Evolutionary conservation across 1,140 invertebrate species (phyloP).

Genomic region (Pseudachorutes palmiensis): DNA sequence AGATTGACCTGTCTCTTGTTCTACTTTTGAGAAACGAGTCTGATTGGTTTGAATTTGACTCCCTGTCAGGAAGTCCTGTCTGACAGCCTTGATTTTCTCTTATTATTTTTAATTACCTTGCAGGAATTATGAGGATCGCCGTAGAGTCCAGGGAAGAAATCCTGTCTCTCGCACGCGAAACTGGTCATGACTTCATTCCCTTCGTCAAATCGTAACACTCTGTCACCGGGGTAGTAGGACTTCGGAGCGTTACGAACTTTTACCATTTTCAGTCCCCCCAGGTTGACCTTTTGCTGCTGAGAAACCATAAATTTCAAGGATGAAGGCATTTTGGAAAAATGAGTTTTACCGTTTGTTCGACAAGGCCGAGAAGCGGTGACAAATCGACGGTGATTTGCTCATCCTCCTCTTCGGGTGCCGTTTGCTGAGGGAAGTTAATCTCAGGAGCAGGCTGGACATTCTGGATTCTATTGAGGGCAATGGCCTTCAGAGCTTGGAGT

Average conservation of each 20-base stretch:
- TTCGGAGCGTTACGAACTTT: conserved; percentile 82
- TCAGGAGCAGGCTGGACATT: conserved; percentile 25
- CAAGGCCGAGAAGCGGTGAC: conserved; percentile 10
- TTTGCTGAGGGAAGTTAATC: conserved; percentile 32
- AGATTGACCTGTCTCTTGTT: too few relatives aligned
- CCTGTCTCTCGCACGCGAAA: conserved; percentile 79
- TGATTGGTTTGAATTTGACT: too few relatives aligned
- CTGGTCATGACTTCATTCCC: conserved; percentile 53
- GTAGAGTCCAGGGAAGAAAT: conserved; percentile 80
- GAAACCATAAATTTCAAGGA: conserved; percentile 7
- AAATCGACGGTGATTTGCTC: conserved; percentile 1
- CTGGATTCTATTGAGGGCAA: conserved; percentile 32
- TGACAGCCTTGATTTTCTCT: too few relatives aligned
- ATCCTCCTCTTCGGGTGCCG: conserved; percentile 20
- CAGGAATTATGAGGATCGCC: conserved; percentile 83
- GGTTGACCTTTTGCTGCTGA: neutral
- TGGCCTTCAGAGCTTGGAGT: conserved; percentile 29
- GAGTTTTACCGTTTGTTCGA: neutral
- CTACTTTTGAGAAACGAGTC: too few relatives aligned
- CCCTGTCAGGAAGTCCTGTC: too few relatives aligned
- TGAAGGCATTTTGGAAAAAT: neutral
- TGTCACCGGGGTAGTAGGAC: conserved; percentile 69
- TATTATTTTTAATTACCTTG: conserved; percentile 57
- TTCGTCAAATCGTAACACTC: conserved; percentile 27
- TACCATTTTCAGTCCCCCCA: conserved; percentile 43